Conservation (phyloP, 2,888 invertebrate genomes). For the Aspidiotus destructor region DNA sequence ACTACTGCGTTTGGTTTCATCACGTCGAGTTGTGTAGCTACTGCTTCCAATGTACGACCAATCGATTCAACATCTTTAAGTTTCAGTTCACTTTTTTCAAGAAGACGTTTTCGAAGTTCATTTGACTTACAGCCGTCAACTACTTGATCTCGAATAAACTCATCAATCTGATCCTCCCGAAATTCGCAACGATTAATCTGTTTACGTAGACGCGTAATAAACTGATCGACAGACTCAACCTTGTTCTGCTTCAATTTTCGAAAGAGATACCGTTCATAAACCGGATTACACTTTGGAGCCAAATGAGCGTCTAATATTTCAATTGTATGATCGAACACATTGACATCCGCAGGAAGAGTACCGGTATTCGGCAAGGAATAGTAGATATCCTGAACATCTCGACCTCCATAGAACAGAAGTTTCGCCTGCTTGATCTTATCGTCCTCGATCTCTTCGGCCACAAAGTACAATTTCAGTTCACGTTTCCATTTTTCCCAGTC, state of each 20-base stretch:
- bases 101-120: constrained; percentile 1
- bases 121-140: not conserved
- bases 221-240: not conserved
- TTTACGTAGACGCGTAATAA: constrained; percentile 1
- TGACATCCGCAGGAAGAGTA: not conserved
- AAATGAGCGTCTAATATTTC: not conserved
- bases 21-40: not conserved
- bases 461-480: not conserved
- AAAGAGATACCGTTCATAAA: not conserved
- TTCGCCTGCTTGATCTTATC: not conserved
- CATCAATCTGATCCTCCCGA: not conserved
- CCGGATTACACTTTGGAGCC: not conserved
- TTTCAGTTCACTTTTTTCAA: not conserved
- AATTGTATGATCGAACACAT: not conserved
- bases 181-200: not conserved
- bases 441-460: not conserved
- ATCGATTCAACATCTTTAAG: not conserved
- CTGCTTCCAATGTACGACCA: not conserved
- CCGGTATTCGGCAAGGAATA: constrained; percentile 4
- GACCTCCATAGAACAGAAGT: constrained; percentile 1
- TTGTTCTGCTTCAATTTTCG: not conserved
- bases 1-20: not conserved
- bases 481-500: constrained; percentile 5
- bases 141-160: not conserved
- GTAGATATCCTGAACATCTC: constrained; percentile 5